Percentiles rank a stretch among this genome's conserved stretches.
Conservation (phyloP, 2,888 invertebrate species). For the Chrysotoxum bicinctum region DNA sequence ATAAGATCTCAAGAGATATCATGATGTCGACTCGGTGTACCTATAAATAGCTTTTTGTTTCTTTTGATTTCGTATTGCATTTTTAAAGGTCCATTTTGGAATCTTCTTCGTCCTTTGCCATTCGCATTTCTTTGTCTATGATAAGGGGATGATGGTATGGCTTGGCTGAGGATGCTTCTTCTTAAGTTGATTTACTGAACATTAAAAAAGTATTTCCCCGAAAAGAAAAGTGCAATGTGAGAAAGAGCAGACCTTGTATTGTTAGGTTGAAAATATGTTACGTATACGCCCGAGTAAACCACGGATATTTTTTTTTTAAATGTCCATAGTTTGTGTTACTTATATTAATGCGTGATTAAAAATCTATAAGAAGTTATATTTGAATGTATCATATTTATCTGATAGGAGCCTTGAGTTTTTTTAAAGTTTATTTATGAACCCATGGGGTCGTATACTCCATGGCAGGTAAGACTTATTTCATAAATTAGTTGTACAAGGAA, state of each 20-base stretch:
- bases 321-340: not conserved
- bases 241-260: not conserved
- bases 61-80: constrained; percentile 15
- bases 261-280: not conserved
- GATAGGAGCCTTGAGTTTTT: not conserved
- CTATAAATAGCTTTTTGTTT: constrained; percentile 42
- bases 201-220: not conserved
- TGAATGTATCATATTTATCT: not conserved
- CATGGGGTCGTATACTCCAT: not conserved
- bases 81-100: not conserved
- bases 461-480: not conserved
- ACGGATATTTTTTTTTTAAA: not conserved
- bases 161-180: constrained; percentile 2
- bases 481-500: not conserved
- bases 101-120: not conserved
- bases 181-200: not conserved
- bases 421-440: not conserved
- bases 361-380: not conserved
- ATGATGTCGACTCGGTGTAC: constrained; percentile 18
- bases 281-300: constrained; percentile 42
- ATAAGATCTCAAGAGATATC: constrained; percentile 23
- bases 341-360: not conserved
- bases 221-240: not conserved
- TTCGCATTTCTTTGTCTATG: not conserved
- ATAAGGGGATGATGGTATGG: constrained; percentile 8